Evolutionary conservation across 2,797 vertebrate species (phyloP).

Genomic region (Champsocephalus esox): DNA sequence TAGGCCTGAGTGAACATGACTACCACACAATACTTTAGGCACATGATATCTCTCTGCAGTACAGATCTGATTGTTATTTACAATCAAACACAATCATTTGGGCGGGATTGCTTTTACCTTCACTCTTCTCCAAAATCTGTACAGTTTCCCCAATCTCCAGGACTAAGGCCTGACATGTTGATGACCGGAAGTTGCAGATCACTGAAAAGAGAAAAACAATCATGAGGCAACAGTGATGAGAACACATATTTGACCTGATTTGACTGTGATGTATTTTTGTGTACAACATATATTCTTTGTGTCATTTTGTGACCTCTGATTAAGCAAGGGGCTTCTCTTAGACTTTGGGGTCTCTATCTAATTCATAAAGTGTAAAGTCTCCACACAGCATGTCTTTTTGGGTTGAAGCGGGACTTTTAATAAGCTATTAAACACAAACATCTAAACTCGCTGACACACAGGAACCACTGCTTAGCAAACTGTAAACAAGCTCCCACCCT

Average conservation of each 20-base stretch:
- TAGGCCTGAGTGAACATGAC: not conserved
- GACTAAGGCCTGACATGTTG: conserved; percentile 92
- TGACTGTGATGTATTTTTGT: conserved; percentile 10
- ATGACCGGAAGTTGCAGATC: conserved; percentile 96
- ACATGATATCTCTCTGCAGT: not conserved
- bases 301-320: conserved; percentile 42
- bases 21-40: not conserved
- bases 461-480: conserved; percentile 67
- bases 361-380: no score
- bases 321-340: conserved; percentile 19
- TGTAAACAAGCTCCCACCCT: conserved; percentile 76
- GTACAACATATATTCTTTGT: conserved; percentile 6
- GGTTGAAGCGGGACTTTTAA: conserved; percentile 53
- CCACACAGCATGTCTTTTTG: conserved; percentile 40
- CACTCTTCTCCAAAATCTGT: conserved; percentile 98
- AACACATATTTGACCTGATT: conserved; percentile 8
- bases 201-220: conserved; percentile 77
- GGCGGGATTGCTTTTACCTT: conserved; percentile 86
- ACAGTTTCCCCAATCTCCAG: conserved; percentile 98
- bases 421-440: conserved; percentile 68
- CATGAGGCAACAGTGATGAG: conserved; percentile 16
- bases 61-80: not conserved
- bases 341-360: not conserved
- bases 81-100: not conserved
- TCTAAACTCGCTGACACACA: conserved; percentile 61